Evolutionary conservation across 92 coral and sea anemone genomes (phyloP).

Genomic region (Parazoanthus swiftii): DNA sequence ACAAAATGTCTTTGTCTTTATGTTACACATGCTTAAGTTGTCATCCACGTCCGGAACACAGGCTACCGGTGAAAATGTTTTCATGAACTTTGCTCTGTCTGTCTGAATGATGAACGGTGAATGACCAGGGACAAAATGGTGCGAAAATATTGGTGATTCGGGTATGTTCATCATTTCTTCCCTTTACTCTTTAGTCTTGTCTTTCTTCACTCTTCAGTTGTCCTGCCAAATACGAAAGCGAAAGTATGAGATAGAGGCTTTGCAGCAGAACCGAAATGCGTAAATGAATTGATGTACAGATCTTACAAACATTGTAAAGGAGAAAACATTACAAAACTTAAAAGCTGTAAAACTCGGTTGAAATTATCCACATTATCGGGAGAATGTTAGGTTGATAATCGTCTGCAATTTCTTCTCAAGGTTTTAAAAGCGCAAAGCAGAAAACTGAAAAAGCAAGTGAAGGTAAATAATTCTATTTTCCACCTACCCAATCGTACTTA

Average conservation of each 20-base stretch:
- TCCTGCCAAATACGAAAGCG: not conserved
- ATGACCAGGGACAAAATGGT: conserved; percentile 42
- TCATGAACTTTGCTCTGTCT: not conserved
- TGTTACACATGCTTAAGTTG: not conserved
- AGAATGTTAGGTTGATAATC: too few species aligned
- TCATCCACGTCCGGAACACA: conserved; percentile 42
- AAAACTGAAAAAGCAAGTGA: too few species aligned
- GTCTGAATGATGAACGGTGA: conserved; percentile 24
- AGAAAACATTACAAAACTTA: not conserved
- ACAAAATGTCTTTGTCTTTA: conserved; percentile 8
- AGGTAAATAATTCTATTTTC: too few species aligned
- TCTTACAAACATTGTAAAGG: not conserved
- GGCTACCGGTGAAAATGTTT: conserved; percentile 37
- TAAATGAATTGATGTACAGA: too few species aligned
- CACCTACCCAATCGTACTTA: not conserved
- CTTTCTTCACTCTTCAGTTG: not conserved
- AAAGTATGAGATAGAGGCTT: not conserved
- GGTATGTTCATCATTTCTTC: conserved; percentile 27
- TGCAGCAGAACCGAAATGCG: too few species aligned
- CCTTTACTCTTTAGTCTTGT: not conserved
- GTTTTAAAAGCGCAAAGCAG: too few species aligned
- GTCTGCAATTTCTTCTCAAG: too few species aligned
- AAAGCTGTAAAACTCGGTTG: not conserved
- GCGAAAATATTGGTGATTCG: conserved; percentile 30
- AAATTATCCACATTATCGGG: too few species aligned